phyloP scores from a whole-genome alignment of 2,888 invertebrate genomes.

The Parascotia fuliginaria region DNA sequence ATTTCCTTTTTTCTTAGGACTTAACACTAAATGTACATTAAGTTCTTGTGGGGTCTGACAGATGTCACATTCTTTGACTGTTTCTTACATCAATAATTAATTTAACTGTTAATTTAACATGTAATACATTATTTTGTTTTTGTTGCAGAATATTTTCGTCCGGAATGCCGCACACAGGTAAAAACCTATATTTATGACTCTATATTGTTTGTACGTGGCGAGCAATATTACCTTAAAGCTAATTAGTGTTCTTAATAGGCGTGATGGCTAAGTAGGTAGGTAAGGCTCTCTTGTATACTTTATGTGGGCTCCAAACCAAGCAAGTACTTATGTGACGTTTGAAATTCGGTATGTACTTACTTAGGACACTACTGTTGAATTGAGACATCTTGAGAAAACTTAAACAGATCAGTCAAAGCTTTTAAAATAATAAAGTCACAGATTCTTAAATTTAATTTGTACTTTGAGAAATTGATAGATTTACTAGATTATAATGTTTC shows the following conservation, averaged over 20 bases:
- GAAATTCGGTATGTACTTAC: too few relatives aligned
- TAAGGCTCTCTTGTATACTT: too few relatives aligned
- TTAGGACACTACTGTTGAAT: too few relatives aligned
- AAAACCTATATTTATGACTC: conserved; percentile 30
- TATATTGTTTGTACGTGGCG: neutral
- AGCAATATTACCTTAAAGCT: neutral
- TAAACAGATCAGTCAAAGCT: too few relatives aligned
- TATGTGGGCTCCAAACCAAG: too few relatives aligned
- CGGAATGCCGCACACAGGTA: conserved; percentile 80
- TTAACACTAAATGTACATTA: conserved; percentile 17
- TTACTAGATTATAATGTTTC: too few relatives aligned
- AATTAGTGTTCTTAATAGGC: neutral
- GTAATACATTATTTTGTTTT: conserved; percentile 28
- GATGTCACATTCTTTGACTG: conserved; percentile 25
- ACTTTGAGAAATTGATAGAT: too few relatives aligned
- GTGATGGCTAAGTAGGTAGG: too few relatives aligned
- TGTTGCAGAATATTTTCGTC: conserved; percentile 46
- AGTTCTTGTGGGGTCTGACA: conserved; percentile 16
- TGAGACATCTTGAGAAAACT: too few relatives aligned
- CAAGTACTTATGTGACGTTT: too few relatives aligned
- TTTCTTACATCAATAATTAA: conserved; percentile 28
- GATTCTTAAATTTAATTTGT: too few relatives aligned
- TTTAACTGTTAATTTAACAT: conserved; percentile 11
- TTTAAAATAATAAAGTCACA: too few relatives aligned
- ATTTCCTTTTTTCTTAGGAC: neutral